Evolutionary conservation across 2,888 invertebrate genomes (phyloP).

Genomic region (Saturnia japonica): DNA sequence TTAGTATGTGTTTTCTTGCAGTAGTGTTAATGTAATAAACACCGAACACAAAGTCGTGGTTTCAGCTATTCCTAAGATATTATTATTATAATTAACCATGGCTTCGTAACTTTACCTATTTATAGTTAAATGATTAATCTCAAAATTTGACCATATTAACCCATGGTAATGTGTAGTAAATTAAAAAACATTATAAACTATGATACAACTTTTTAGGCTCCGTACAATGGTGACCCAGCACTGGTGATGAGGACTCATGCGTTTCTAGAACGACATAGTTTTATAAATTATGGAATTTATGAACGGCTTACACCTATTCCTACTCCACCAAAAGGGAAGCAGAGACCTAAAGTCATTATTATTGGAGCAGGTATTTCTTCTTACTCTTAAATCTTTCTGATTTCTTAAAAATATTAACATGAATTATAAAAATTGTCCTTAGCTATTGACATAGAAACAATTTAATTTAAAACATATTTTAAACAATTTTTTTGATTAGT

Average conservation of each 20-base stretch:
- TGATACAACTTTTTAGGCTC: conserved; percentile 79
- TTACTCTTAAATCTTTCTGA: neutral
- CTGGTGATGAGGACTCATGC: conserved; percentile 93
- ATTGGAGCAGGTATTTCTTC: conserved; percentile 83
- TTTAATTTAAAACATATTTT: neutral
- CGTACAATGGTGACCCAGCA: conserved; percentile 95
- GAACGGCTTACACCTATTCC: conserved; percentile 90
- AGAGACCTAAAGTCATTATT: conserved; percentile 85
- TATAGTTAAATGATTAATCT: too few species aligned
- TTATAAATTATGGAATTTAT: conserved; percentile 98
- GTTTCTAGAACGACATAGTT: conserved; percentile 97
- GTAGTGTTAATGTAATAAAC: too few species aligned
- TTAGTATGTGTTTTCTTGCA: too few species aligned
- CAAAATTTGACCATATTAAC: too few species aligned
- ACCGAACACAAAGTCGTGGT: too few species aligned
- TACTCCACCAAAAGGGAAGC: conserved; percentile 79
- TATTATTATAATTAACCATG: too few species aligned
- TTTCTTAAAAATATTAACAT: neutral
- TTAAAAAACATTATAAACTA: neutral
- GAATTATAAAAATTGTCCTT: neutral
- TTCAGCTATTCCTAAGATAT: too few species aligned
- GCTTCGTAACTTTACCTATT: too few species aligned
- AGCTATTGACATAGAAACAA: neutral
- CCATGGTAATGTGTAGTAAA: too few species aligned
- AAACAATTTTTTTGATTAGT: too few species aligned